A percentile compares a stretch with the other conserved stretches of the same genome.
Evolutionary conservation across 2,797 vertebrate genomes (phyloP).

Genomic region (Pseudochirops corinnae): DNA sequence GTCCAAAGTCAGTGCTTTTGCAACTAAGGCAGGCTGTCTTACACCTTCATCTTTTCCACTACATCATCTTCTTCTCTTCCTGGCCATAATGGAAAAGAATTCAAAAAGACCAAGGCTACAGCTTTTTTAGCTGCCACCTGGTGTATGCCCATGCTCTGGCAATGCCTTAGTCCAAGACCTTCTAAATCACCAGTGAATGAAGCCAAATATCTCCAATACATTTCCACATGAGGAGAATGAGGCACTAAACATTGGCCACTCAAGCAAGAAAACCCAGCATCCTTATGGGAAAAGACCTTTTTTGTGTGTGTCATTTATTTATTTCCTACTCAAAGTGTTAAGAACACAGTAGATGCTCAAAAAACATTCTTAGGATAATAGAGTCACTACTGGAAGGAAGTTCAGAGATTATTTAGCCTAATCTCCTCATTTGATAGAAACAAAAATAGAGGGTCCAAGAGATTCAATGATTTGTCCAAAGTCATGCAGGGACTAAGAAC

Average conservation of each 20-base stretch:
- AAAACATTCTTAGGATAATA: not conserved
- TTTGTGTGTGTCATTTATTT: not conserved
- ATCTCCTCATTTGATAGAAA: conserved; percentile 27
- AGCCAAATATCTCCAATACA: not conserved
- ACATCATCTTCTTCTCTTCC: not conserved
- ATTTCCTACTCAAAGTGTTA: too few species aligned
- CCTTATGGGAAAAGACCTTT: not conserved
- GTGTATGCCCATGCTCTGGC: not conserved
- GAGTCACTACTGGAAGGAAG: not conserved
- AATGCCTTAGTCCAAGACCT: not conserved
- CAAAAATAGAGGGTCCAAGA: conserved; percentile 32
- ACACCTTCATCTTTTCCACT: not conserved
- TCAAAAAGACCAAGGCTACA: not conserved
- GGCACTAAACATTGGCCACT: not conserved
- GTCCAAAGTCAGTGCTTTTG: not conserved
- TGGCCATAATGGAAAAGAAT: not conserved
- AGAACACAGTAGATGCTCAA: not conserved
- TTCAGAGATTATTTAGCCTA: conserved; percentile 4
- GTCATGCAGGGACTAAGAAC: not conserved
- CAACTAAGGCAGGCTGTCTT: not conserved
- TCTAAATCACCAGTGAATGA: not conserved
- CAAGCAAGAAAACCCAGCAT: not conserved
- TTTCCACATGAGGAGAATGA: not conserved
- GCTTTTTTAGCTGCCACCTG: not conserved
- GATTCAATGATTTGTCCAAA: conserved; percentile 30